Evolutionary conservation across 2,888 invertebrate genomes (phyloP), one percentile per base, ranked within the genome.

Genomic region (Callinectes sapidus): DNA sequence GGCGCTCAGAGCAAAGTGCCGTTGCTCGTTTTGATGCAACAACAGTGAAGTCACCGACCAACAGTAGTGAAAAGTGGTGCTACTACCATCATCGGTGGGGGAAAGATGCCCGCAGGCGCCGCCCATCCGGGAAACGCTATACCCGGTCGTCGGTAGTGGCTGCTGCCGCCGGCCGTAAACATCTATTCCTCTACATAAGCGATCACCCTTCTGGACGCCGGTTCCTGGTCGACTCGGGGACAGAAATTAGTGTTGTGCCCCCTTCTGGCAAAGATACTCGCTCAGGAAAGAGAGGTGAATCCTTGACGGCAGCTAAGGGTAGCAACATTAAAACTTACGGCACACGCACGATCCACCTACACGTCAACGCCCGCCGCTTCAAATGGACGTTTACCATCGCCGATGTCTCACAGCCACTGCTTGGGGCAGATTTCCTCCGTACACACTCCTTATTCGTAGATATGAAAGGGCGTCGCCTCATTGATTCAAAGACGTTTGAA

Each of bases 81-180:
- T 86, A 18, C 86, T 35, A 42, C 13, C 86, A 35, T 42, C 39
- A 42, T 35, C 1, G 35, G 16, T 42, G 23, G 39, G 86, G 86
- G 1, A 3, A 1, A 1, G 42, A 28, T 2, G 86, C 39, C 86
- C 86, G 35, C 86, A 18, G 28, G 35, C 18, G 86, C 35, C 86
- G 86, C 35, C 86, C 35, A 28, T 35, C 35, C 13, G 54, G 48
- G 23, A 87, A 54, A 32, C 48, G 87, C 28, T 18, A 1, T n/a
- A 48, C 48, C 54, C 54, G 87, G 87, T 14, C 87, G 6, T 87
- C 87, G 87, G 28, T 87, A 54, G n/a, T 54, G 54, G 16, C 42
- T n/a, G n/a, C 87, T 87, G 87, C 42, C 28, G 87, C 42, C 87
- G 87, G 87, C 87, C 87, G 23, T 48, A 87, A 42, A 54, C 87